These are phyloP conservation scores for Elachura formosa DNA, from an alignment of 2,113 vertebrate genomes.

Conservation along the genomic window DNA sequence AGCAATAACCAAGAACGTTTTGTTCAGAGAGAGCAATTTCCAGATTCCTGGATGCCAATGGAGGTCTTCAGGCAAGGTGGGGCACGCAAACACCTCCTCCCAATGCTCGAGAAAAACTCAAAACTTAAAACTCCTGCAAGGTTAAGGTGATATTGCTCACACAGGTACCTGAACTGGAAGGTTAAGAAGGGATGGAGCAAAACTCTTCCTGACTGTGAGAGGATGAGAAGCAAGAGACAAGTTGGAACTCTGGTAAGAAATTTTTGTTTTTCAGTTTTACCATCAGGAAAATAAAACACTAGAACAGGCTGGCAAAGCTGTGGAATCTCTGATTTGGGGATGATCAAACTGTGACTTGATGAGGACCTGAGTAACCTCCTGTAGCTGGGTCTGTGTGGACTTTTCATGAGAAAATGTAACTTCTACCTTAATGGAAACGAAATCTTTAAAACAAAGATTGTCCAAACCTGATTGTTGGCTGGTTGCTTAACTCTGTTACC, in stretches of 20 bases:
- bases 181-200: not conserved
- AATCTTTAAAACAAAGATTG: not conserved
- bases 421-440: not conserved
- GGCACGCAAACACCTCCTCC: not conserved
- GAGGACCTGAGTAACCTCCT: not conserved
- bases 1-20: not conserved
- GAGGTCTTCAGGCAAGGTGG: not conserved
- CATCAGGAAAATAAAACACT: not conserved
- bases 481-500: not conserved
- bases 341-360: not conserved
- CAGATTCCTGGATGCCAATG: not conserved
- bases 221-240: not conserved
- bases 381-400: not conserved
- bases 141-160: not conserved
- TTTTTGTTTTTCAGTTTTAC: not conserved
- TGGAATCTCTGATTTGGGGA: not conserved
- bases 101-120: fast-evolving
- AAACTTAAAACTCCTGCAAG: not conserved
- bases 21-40: not conserved
- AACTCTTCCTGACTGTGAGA: not conserved
- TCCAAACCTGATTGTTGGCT: not conserved
- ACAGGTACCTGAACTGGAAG: not conserved
- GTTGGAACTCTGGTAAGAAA: not conserved
- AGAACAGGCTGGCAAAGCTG: not conserved
- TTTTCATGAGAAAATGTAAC: not conserved